Evolutionary conservation across 2,113 vertebrate species (phyloP), one percentile per base, ranked within the genome.

Genomic region (Leptobrachium leishanense): DNA sequence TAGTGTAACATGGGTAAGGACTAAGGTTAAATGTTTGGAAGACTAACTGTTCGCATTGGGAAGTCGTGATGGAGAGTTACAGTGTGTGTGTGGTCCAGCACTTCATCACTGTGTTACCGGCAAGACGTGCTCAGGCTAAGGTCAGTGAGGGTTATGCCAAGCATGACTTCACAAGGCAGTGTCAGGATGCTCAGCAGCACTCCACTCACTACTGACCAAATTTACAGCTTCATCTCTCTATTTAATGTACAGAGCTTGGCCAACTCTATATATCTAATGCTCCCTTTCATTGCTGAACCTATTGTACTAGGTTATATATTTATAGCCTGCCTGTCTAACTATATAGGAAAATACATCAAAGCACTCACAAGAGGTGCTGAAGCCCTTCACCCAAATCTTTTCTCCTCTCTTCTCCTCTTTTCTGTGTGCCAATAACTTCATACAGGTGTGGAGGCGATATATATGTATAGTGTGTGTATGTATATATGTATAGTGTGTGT

Each of bases 111-210:
- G 0, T 80, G 82, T 83, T 87, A 57, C 62, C 43, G 68, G 83
- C 81, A 74, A 73, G 84, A 87, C 81, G 73, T 82, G 84, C 85
- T 71, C 55, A 7, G 85, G 82, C 87, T 88, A 83, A 85, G 88
- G 86, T 89, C 85, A 90, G 85, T 84, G 20, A 54, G 75, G 57
- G 70, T 76, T 80, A 55, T 82, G 65, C 76, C 70, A 75, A 55
- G 0, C 1, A 1, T 50, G 44, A 77, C 57, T 87, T 83, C 54
- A 44, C 7, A 0, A 6, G 40, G 43, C 40, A 2, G 74, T 68
- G 72, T 74, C 77, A 80, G 77, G 57, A 72, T 63, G 63, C 43
- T 42, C 9, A 44, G 54, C 46, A 41, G 54, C 46, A 41, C 9
- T 50, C 46, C 46, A 50, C 46, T 50, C 46, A 50, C 46, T 5